phyloP scores from a whole-genome alignment of 2,888 invertebrate genomes.

The Apoda limacodes region DNA sequence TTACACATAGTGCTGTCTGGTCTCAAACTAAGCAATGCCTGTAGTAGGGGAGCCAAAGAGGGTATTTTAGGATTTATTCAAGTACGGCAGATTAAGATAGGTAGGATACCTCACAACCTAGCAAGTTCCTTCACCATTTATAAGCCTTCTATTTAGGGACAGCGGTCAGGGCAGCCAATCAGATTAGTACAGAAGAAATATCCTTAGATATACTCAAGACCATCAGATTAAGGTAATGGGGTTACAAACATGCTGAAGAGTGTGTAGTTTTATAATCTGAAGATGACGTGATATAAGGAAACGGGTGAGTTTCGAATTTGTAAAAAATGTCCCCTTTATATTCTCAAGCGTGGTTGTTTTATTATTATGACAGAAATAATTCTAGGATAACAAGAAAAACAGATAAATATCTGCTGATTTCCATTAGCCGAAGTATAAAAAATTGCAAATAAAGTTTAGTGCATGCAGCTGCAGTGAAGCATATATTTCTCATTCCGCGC shows the following conservation, averaged over 20 bases:
- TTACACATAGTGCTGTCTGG: too few relatives aligned
- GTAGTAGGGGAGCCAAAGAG: background rate
- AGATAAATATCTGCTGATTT: slow-evolving; percentile 7
- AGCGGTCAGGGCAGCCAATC: slow-evolving; percentile 5
- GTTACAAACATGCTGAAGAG: slow-evolving; percentile 10
- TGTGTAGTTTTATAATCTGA: slow-evolving; percentile 10
- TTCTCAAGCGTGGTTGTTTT: slow-evolving; percentile 1
- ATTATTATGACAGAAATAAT: slow-evolving; percentile 4
- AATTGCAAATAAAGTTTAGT: slow-evolving; percentile 1
- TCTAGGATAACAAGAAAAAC: slow-evolving; percentile 4
- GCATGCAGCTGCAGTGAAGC: slow-evolving; percentile 6
- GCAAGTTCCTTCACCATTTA: slow-evolving; percentile 2
- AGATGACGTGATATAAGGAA: slow-evolving; percentile 7
- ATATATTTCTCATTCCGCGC: background rate
- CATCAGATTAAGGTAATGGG: slow-evolving; percentile 6
- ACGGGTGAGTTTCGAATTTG: slow-evolving; percentile 7
- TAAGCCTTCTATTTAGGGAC: slow-evolving; percentile 4
- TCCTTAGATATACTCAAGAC: background rate
- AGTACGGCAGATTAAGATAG: background rate
- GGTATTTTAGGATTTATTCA: background rate
- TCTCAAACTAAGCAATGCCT: too few relatives aligned
- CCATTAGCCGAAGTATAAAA: slow-evolving; percentile 4
- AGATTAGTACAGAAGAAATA: slow-evolving; percentile 10
- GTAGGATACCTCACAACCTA: background rate
- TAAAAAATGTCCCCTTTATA: slow-evolving; percentile 9